Evolutionary conservation across 1,140 invertebrate species (phyloP).

Genomic region (Drosophila hydei): DNA sequence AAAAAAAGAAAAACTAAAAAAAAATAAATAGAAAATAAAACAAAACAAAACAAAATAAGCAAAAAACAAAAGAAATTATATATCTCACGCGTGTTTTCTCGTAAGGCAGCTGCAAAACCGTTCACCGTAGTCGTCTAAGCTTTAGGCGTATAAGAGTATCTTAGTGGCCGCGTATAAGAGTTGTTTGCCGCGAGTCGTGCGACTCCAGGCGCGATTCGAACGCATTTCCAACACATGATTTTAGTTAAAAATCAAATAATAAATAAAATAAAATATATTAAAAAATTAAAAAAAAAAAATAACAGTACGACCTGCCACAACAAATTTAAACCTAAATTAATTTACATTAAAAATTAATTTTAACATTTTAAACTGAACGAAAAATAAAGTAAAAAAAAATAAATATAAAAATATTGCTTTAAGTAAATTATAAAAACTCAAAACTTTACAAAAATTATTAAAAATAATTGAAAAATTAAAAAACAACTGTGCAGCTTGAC

Average conservation of each 20-base stretch:
- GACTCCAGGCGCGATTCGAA: neutral
- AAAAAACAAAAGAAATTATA: conserved; percentile 1
- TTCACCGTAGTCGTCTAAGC: conserved; percentile 34
- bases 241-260: conserved; percentile 32
- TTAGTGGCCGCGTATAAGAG: conserved; percentile 10
- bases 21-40: conserved; percentile 28
- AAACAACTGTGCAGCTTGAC: conserved; percentile 45
- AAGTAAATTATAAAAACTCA: conserved; percentile 63
- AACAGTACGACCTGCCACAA: conserved; percentile 80
- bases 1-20: conserved; percentile 29
- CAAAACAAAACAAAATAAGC: conserved; percentile 19
- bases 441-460: conserved; percentile 74
- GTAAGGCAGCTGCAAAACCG: conserved; percentile 31
- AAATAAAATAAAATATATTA: conserved; percentile 10
- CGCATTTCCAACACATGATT: conserved; percentile 5
- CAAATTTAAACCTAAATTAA: conserved; percentile 41
- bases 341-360: conserved; percentile 65
- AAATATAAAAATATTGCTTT: conserved; percentile 63
- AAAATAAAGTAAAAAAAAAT: conserved; percentile 39
- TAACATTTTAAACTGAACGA: conserved; percentile 65
- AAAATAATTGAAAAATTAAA: conserved; percentile 67
- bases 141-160: conserved; percentile 20
- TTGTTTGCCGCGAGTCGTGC: neutral
- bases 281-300: conserved; percentile 27
- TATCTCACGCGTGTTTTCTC: conserved; percentile 42